Evolutionary conservation across 2,888 invertebrate genomes (phyloP).

Genomic region (Nemurella pictetii): DNA sequence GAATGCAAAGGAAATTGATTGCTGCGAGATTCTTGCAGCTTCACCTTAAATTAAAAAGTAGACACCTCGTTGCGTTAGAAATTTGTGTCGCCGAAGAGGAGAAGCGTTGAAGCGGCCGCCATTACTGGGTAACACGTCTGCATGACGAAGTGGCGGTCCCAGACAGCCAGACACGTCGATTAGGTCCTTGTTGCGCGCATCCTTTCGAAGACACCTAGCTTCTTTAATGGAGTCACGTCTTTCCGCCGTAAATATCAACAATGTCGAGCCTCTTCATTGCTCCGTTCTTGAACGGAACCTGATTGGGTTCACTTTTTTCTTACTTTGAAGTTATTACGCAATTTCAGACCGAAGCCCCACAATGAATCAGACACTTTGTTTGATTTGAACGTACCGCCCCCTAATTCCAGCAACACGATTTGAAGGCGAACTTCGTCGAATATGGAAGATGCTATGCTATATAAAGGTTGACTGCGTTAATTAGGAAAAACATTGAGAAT

Average conservation of each 20-base stretch:
- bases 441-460: not conserved
- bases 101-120: not conserved
- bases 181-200: not conserved
- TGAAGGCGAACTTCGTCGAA: not conserved
- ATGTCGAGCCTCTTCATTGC: not conserved
- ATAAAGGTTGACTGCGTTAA: not conserved
- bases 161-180: not conserved
- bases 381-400: not conserved
- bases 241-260: conserved; percentile 7
- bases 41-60: not conserved
- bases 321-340: not conserved
- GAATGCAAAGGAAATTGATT: not conserved
- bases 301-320: not conserved
- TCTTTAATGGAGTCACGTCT: not conserved
- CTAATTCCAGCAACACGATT: not conserved
- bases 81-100: not conserved
- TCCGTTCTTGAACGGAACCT: not conserved
- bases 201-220: not conserved
- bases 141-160: not conserved
- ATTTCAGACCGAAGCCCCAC: not conserved
- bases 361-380: not conserved
- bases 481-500: not conserved
- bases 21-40: not conserved
- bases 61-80: not conserved
- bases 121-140: not conserved